phyloP scores from a whole-genome alignment of 1,140 invertebrate genomes.

The Pristionchus pacificus region DNA sequence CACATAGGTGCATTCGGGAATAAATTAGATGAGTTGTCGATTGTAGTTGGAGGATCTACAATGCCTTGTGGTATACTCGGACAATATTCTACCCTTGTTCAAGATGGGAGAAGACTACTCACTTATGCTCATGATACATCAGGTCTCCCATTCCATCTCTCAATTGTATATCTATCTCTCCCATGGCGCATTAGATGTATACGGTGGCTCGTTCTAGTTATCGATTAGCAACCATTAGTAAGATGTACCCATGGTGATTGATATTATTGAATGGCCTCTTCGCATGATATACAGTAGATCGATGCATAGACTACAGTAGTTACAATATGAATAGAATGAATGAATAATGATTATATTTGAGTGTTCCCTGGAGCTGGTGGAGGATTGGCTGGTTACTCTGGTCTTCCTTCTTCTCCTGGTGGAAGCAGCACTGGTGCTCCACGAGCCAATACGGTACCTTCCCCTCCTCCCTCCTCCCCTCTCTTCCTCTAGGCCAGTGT shows the following conservation, averaged over 20 bases:
- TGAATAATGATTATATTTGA: not conserved
- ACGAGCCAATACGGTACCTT: not conserved
- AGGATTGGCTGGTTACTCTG: not conserved
- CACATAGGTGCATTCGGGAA: no score
- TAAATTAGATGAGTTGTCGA: no score
- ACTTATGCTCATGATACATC: no score
- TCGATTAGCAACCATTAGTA: no score
- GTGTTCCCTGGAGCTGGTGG: not conserved
- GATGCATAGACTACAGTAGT: not conserved
- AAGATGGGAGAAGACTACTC: no score
- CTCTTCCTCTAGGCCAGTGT: not conserved
- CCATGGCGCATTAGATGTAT: not conserved
- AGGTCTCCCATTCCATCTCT: no score
- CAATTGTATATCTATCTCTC: no score
- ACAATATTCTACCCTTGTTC: no score
- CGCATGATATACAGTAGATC: not conserved
- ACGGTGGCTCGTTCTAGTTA: not conserved
- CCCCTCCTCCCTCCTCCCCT: not conserved
- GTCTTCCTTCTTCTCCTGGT: constrained; percentile 11
- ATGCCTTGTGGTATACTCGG: no score
- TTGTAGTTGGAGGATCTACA: no score
- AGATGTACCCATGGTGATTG: no score
- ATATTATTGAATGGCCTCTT: not conserved
- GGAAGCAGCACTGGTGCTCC: not conserved
- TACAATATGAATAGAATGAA: no score